A percentile compares a stretch with the other conserved stretches of the same genome.
These are phyloP conservation scores for Colaptes auratus DNA, from an alignment of 2,113 vertebrate species.

Conservation along the genomic window DNA sequence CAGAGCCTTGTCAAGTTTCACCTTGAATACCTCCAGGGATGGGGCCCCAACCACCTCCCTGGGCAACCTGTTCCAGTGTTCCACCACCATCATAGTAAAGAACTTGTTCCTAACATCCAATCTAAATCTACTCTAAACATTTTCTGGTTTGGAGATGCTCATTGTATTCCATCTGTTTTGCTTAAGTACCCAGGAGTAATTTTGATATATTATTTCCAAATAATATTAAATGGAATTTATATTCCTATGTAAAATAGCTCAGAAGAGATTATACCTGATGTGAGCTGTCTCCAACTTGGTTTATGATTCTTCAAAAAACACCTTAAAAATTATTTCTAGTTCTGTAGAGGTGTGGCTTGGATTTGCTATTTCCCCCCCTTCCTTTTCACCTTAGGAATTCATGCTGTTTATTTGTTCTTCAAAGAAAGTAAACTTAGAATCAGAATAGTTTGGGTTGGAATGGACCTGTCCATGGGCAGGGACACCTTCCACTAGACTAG, in stretches of 20 bases:
- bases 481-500: no score
- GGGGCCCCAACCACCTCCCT: no score
- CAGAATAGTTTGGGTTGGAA: background rate
- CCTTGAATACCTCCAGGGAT: no score
- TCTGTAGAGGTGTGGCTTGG: background rate
- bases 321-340: background rate
- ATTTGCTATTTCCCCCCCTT: background rate
- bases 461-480: no score
- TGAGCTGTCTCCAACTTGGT: background rate
- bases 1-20: no score
- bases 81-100: no score
- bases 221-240: background rate
- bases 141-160: background rate
- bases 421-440: background rate
- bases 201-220: background rate
- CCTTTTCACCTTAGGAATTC: background rate
- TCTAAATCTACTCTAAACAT: no score
- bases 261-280: background rate
- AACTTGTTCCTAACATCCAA: no score
- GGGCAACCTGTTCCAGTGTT: no score
- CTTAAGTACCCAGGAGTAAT: background rate
- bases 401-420: background rate
- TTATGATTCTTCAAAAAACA: background rate
- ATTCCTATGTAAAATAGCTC: background rate
- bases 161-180: background rate